phyloP scores from a whole-genome alignment of 2,797 vertebrate species.

The Pteropus rufus region DNA sequence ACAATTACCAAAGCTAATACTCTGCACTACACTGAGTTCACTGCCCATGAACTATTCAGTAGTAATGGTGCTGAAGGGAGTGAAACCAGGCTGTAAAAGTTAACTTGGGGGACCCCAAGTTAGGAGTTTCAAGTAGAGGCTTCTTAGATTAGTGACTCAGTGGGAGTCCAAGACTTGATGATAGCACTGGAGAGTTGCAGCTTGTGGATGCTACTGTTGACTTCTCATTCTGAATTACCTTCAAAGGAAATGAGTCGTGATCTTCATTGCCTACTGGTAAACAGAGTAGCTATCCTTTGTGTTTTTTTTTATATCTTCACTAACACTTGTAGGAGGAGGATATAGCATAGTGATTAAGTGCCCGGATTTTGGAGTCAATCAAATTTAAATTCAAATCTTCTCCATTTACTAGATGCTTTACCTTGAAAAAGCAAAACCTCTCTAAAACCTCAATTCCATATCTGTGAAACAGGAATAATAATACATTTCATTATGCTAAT shows the following conservation, averaged over 20 bases:
- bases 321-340: not conserved
- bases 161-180: no score
- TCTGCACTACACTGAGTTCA: not conserved
- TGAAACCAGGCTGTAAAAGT: not conserved
- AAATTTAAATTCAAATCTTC: not conserved
- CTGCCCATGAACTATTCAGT: not conserved
- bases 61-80: not conserved
- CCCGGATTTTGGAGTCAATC: not conserved
- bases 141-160: not conserved
- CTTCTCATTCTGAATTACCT: not conserved
- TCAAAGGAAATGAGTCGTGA: not conserved
- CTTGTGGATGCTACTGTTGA: not conserved
- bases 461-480: not conserved
- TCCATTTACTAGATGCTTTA: not conserved
- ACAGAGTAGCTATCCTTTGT: not conserved
- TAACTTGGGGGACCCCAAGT: not conserved
- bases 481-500: not conserved
- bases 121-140: not conserved
- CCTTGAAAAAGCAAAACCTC: not conserved
- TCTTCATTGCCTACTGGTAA: not conserved
- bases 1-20: not conserved
- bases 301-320: not conserved
- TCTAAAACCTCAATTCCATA: not conserved
- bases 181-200: not conserved
- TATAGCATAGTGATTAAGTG: not conserved